phyloP scores from a whole-genome alignment of 2,113 vertebrate species.

The Scatophagus argus region DNA sequence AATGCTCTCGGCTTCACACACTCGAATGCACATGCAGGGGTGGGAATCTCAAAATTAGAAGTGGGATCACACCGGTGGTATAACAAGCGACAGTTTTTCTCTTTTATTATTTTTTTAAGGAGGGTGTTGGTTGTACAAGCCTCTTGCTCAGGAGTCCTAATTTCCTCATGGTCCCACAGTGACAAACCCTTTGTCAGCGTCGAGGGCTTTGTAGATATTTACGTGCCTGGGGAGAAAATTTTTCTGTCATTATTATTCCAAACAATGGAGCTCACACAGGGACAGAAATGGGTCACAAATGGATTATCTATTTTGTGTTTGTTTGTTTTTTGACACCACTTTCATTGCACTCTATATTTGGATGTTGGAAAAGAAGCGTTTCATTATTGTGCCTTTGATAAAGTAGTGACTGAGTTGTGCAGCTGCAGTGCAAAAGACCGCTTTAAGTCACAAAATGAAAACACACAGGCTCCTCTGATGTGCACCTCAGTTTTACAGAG shows the following conservation, averaged over 20 bases:
- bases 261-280: constrained; percentile 74
- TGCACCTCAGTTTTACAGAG: constrained; percentile 22
- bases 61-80: constrained; percentile 57
- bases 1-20: constrained; percentile 61
- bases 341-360: constrained; percentile 73
- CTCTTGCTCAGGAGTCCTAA: constrained; percentile 63
- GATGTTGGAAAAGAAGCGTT: constrained; percentile 51
- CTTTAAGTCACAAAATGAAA: constrained; percentile 46
- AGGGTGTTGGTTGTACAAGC: constrained; percentile 58
- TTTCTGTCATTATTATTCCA: constrained; percentile 66
- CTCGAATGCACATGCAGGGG: constrained; percentile 46
- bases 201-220: constrained; percentile 77
- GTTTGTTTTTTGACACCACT: constrained; percentile 72
- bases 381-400: constrained; percentile 68
- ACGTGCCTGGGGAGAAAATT: constrained; percentile 60
- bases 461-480: constrained; percentile 22
- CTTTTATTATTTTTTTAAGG: constrained; percentile 35
- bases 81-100: constrained; percentile 58
- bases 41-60: constrained; percentile 72
- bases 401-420: constrained; percentile 31
- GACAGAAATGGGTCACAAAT: constrained; percentile 82
- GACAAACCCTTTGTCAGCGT: constrained; percentile 69
- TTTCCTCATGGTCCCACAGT: constrained; percentile 66
- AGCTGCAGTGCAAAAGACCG: background rate
- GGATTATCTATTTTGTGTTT: constrained; percentile 76